These are phyloP conservation scores for Gnathonemus echidnorhynchus DNA, from an alignment of 2,113 vertebrate genomes.

Conservation along the genomic window DNA sequence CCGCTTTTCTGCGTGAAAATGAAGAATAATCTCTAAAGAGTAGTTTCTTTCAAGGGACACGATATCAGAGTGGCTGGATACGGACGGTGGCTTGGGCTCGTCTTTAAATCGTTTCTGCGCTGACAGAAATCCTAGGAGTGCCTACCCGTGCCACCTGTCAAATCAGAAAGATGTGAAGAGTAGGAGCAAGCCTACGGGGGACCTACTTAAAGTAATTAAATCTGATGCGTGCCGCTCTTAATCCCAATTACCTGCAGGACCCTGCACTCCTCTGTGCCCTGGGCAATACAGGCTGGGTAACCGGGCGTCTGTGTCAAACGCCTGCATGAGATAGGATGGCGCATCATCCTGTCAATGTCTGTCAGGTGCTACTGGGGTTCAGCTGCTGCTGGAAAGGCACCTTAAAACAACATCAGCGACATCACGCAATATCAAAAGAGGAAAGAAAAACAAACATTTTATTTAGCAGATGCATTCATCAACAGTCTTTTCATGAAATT, in stretches of 20 bases:
- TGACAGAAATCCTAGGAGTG: conserved; percentile 36
- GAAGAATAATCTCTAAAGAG: neutral
- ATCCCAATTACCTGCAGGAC: conserved; percentile 43
- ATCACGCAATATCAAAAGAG: conserved; percentile 31
- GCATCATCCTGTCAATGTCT: neutral
- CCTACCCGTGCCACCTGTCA: conserved; percentile 36
- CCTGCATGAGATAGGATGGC: neutral
- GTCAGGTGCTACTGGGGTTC: neutral
- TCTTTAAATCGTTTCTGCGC: conserved; percentile 41
- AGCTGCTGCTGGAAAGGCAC: neutral
- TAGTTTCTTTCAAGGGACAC: neutral
- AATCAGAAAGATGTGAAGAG: conserved; percentile 37
- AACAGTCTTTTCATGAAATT: neutral
- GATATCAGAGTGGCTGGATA: neutral
- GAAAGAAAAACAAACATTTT: conserved; percentile 25
- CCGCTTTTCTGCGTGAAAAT: neutral
- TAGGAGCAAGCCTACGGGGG: conserved; percentile 32
- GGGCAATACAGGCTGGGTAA: conserved; percentile 3
- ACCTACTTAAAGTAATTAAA: conserved; percentile 47
- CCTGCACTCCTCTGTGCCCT: conserved; percentile 20
- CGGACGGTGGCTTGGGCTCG: conserved; percentile 28
- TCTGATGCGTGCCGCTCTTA: conserved; percentile 44
- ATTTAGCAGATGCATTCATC: neutral
- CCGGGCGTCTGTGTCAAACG: conserved; percentile 1
- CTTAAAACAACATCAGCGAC: neutral